Percentiles rank a stretch among this genome's conserved stretches.
phyloP scores from a whole-genome alignment of 2,888 invertebrate genomes.

The Melangyna quadrimaculata region DNA sequence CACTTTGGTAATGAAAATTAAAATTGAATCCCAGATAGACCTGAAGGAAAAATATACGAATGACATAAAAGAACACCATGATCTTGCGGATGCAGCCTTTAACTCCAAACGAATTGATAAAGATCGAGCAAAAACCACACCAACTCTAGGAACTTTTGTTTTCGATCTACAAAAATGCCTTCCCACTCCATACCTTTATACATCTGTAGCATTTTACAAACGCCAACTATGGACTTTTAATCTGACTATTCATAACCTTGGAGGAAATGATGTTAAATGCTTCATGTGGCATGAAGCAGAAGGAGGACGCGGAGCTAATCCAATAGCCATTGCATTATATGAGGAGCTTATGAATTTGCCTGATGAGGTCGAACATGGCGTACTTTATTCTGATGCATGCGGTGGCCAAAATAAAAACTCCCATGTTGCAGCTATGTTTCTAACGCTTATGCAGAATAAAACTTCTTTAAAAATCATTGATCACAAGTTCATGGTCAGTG shows the following conservation, averaged over 20 bases:
- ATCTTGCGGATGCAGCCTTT: background rate
- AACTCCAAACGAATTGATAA: background rate
- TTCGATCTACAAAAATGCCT: constrained; percentile 11
- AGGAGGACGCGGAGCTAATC: constrained; percentile 1
- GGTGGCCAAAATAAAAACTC: background rate
- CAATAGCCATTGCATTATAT: constrained; percentile 12
- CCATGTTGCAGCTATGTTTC: no score
- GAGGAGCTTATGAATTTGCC: no score
- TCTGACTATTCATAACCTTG: no score
- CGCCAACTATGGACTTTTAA: no score
- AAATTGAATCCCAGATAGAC: background rate
- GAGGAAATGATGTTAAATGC: no score
- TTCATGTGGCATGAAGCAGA: no score
- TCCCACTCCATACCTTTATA: no score
- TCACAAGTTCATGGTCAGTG: no score
- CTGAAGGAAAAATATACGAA: background rate
- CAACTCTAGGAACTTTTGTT: background rate
- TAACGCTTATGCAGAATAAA: no score
- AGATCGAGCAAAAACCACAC: no score
- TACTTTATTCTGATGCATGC: background rate
- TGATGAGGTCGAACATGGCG: background rate
- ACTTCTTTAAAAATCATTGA: no score
- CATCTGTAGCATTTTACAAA: no score
- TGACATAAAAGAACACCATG: background rate
- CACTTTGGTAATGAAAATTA: background rate